Base-by-base conservation (phyloP, 1,140 invertebrate genomes). In the Bradynema listronoti region DNA sequence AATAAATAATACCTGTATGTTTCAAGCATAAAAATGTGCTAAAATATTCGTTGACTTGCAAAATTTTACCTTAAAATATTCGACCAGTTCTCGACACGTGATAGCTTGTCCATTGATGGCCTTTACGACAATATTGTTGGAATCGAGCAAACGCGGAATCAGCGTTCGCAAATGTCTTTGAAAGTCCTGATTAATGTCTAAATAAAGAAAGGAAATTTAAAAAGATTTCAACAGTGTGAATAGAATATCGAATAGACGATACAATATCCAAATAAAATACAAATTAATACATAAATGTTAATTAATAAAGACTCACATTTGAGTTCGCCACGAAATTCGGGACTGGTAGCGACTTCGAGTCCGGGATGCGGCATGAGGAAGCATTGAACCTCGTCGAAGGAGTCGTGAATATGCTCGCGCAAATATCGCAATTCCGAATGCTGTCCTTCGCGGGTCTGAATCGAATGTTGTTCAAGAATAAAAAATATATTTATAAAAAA, bases 331-430 rank as follows among this genome's bases (percentile, higher is more conserved):
- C 96, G 90, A 80, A 97, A 98, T 1, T 47, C 33, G 4, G 52
- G 87, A 83, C 90, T 92, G 14, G 90, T 95, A 42, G 93, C 91
- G 22, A 98, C 94, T 78, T 87, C 88, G 0, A 95, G 83, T 14
- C 94, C 94, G 1, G 94, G 94, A 84, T 98, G 93, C 9, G 94
- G 94, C 88, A 99, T 87, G 36, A 99, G 81, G 80, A 93, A 98
- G 79, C 93, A 97, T 9, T 87, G 86, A 66, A 98, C 93, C 72
- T 92, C 87, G 9, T 86, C 85, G 81, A 98, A 98, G 79, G 93
- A 97, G 1, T 88, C 87, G 51, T 87, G 86, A 61, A 99, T 95
- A 77, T 97, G 91, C 75, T 87, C 86, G 19, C 95, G 82, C 16
- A 98, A 81, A 47, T 90, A 88, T 76, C 95, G 90, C 41, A 97